Evolutionary conservation across 1,140 invertebrate species (phyloP).

Genomic region (Branchinecta lynchi): DNA sequence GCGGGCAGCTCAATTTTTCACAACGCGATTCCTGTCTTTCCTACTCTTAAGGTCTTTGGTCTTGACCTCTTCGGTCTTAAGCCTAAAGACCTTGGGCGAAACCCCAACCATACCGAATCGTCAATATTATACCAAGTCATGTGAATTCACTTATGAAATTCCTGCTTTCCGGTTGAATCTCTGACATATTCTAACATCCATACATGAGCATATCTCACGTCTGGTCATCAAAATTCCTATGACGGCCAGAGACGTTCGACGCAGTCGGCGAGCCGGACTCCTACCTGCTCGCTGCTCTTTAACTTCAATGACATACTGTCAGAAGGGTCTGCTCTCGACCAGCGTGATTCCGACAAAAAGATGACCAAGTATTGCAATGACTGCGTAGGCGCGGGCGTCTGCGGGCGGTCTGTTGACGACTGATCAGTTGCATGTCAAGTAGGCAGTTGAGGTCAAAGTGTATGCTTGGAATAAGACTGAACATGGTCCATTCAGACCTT

Average conservation of each 20-base stretch:
- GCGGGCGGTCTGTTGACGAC: conserved; percentile 7
- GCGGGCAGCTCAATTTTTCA: background rate
- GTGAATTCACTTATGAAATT: background rate
- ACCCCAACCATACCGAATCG: background rate
- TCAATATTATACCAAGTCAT: background rate
- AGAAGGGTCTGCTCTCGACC: background rate
- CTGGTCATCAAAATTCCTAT: conserved; percentile 11
- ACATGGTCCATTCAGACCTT: no score
- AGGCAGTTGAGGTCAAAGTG: background rate
- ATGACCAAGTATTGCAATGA: conserved; percentile 4
- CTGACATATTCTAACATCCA: conserved; percentile 4
- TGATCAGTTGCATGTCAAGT: conserved; percentile 11
- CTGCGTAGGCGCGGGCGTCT: background rate
- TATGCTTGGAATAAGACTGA: background rate
- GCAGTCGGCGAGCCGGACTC: background rate
- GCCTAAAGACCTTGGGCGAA: background rate
- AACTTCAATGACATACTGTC: conserved; percentile 8
- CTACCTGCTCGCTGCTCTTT: background rate
- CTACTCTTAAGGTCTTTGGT: background rate
- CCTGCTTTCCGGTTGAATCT: conserved; percentile 1
- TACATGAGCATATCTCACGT: conserved; percentile 3
- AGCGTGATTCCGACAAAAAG: background rate
- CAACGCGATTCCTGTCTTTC: background rate
- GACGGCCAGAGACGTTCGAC: conserved; percentile 6
- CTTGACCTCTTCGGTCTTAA: background rate